phyloP scores from a whole-genome alignment of 2,797 vertebrate species.

The Galago senegalensis region DNA sequence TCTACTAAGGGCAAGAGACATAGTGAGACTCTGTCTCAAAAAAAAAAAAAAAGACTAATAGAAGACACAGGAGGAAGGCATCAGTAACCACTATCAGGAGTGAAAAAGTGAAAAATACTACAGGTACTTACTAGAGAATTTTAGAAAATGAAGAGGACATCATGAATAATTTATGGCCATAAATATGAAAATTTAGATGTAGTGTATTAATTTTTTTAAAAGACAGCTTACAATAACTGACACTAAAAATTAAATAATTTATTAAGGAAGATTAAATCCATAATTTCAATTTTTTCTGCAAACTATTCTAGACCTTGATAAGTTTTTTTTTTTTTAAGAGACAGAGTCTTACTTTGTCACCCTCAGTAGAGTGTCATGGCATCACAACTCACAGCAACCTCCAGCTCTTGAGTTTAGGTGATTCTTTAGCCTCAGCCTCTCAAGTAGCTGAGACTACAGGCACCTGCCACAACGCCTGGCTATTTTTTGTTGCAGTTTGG shows the following conservation, averaged over 20 bases:
- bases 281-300: neutral
- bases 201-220: slow-evolving; percentile 22
- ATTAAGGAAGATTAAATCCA: slow-evolving; percentile 8
- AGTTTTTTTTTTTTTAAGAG: no score
- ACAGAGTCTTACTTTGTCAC: no score
- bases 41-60: neutral
- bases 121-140: neutral
- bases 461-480: no score
- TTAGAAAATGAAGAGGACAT: neutral
- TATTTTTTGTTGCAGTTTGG: no score
- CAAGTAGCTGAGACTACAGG: no score
- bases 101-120: neutral
- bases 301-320: neutral
- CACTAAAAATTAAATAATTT: neutral
- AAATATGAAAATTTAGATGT: slow-evolving; percentile 3
- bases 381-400: no score
- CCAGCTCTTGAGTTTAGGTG: no score
- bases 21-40: no score
- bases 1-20: no score
- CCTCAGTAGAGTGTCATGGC: no score
- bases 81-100: neutral
- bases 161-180: neutral
- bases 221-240: neutral
- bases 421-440: no score
- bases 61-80: neutral